Conservation (phyloP, 2,113 vertebrate genomes). For the Gila orcuttii region DNA sequence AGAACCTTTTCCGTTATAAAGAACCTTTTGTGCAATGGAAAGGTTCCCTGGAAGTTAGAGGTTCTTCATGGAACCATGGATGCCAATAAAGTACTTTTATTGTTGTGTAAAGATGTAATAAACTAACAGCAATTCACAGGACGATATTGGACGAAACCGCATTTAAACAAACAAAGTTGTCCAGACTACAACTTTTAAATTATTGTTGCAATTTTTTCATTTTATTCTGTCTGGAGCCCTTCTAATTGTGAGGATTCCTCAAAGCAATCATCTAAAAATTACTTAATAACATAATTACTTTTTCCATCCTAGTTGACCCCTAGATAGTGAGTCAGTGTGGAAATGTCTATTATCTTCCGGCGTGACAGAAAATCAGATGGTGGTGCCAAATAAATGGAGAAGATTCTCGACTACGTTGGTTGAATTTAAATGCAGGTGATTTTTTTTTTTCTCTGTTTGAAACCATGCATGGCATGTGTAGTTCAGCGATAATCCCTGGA, state of each 20-base stretch:
- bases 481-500: neutral
- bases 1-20: too few species aligned
- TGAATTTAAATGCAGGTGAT: neutral
- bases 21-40: too few species aligned
- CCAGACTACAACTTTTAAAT: neutral
- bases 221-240: neutral
- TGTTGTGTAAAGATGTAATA: neutral
- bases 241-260: neutral
- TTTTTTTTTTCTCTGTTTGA: constrained; percentile 5
- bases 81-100: too few species aligned
- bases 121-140: neutral
- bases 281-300: constrained; percentile 15
- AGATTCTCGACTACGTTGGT: neutral
- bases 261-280: constrained; percentile 20
- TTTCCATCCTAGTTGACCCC: constrained; percentile 10
- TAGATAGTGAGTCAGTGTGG: constrained; percentile 7
- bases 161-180: neutral
- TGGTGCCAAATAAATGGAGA: neutral
- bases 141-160: neutral
- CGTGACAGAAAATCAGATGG: constrained; percentile 12
- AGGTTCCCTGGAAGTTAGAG: too few species aligned
- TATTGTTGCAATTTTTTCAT: neutral
- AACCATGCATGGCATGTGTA: constrained; percentile 20
- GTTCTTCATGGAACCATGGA: too few species aligned
- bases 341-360: neutral